A percentile compares a stretch with the other conserved stretches of the same genome.
Evolutionary conservation across 2,888 invertebrate species (phyloP).

Genomic region (Parapristionchus giblindavisi): DNA sequence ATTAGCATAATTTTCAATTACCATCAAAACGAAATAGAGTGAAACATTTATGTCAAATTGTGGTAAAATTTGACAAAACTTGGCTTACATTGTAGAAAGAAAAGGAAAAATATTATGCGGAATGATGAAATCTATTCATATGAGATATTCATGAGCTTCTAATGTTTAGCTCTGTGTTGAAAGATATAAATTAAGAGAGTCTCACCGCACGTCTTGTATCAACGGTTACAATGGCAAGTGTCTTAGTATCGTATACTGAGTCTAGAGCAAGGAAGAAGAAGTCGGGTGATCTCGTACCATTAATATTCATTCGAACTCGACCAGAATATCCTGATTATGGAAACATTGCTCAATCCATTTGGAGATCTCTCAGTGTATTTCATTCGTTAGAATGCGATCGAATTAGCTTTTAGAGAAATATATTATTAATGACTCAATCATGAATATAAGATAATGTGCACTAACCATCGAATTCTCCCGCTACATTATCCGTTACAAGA

Average conservation of each 20-base stretch:
- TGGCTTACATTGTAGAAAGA: background rate
- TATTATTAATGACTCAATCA: background rate
- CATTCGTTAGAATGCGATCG: background rate
- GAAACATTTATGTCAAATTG: no score
- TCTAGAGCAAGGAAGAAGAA: constrained; percentile 41
- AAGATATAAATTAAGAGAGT: background rate
- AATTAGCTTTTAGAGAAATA: background rate
- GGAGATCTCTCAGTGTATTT: no score
- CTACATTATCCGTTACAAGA: constrained; percentile 41
- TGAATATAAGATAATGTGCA: no score
- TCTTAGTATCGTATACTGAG: background rate
- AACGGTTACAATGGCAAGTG: background rate
- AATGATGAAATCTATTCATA: no score
- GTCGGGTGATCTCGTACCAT: constrained; percentile 38
- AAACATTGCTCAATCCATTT: background rate
- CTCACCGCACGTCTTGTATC: constrained; percentile 7
- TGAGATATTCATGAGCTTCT: no score
- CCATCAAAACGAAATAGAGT: no score
- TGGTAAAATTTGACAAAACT: no score
- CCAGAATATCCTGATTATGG: constrained; percentile 27
- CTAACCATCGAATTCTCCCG: constrained; percentile 42
- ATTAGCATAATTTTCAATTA: background rate
- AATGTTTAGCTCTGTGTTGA: background rate
- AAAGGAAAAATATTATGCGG: background rate
- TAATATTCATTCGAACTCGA: constrained; percentile 34